These are phyloP conservation scores for Oreochromis spilurus DNA, from an alignment of 2,113 vertebrate genomes.

Conservation along the genomic window DNA sequence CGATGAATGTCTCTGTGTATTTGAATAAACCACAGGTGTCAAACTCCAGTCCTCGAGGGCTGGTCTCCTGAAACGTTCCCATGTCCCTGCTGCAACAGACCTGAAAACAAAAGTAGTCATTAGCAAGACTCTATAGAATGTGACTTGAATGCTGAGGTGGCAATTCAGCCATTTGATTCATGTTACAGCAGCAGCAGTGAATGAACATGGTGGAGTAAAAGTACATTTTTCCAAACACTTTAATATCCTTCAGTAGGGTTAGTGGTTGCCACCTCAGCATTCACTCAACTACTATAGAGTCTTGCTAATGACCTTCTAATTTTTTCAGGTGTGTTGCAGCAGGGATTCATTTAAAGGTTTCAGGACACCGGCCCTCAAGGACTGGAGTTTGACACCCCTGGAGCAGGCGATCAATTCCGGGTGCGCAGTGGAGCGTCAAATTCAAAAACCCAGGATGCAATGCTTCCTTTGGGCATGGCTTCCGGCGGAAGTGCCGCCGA, in stretches of 20 bases:
- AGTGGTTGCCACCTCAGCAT: not conserved
- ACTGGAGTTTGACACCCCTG: not conserved
- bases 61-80: too few relatives aligned
- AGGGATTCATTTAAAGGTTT: not conserved
- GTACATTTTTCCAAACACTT: too few relatives aligned
- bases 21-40: not conserved
- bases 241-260: not conserved
- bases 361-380: not conserved
- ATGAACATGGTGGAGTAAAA: too few relatives aligned
- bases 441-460: not conserved
- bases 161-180: too few relatives aligned
- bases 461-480: not conserved
- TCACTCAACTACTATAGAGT: not conserved
- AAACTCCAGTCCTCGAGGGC: too few relatives aligned
- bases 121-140: too few relatives aligned
- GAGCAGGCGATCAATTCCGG: rapidly evolving
- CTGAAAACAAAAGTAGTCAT: too few relatives aligned
- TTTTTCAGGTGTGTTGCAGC: not conserved
- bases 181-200: too few relatives aligned
- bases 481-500: not conserved
- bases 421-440: not conserved
- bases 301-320: not conserved
- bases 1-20: not conserved
- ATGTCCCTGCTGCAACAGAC: too few relatives aligned
- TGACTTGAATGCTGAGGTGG: too few relatives aligned